Conservation (phyloP, 2,113 vertebrate species). For the cat (Felis catus) region F.catus_Fca126_mat1.0 CM031414.1:73443501-73444000, state of each 20-base stretch:
- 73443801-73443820: slow-evolving; percentile 31
- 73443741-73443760: neutral
- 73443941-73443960: slow-evolving; percentile 10
- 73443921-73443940: slow-evolving; percentile 22
- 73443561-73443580: neutral
- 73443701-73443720: neutral
- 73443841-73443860: neutral
- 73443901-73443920: neutral
- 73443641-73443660: slow-evolving; percentile 18
- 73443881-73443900: neutral
- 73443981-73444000: neutral
- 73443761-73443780: neutral
- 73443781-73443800: neutral
- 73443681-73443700: neutral
- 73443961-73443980: slow-evolving; percentile 33
- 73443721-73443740: neutral
- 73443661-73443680: neutral
- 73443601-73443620: neutral
- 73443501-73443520: neutral
- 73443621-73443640: neutral
- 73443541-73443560: neutral
- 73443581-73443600: neutral
- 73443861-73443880: neutral
- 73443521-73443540: neutral
- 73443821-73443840: neutral